Evolutionary conservation across 2,113 vertebrate species (phyloP).

Genomic region (Ia io): DNA sequence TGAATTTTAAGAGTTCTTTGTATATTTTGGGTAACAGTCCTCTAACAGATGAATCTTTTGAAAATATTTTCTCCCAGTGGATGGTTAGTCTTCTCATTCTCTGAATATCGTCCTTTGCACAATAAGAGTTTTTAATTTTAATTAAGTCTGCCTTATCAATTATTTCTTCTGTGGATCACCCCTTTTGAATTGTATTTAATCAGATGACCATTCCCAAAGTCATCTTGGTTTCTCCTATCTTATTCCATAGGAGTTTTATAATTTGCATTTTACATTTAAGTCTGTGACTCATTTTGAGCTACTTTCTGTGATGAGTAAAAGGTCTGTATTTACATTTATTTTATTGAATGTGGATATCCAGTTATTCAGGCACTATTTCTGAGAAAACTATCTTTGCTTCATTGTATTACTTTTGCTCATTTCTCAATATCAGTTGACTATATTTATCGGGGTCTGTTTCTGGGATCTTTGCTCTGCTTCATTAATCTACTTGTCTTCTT

Average conservation of each 20-base stretch:
- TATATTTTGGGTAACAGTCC: background rate
- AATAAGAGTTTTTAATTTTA: too few relatives aligned
- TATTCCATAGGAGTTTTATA: too few relatives aligned
- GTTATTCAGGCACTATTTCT: background rate
- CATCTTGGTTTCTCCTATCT: too few relatives aligned
- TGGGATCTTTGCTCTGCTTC: background rate
- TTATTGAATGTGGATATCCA: background rate
- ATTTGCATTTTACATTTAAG: too few relatives aligned
- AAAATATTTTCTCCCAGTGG: background rate
- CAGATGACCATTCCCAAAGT: too few relatives aligned
- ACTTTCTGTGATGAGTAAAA: too few relatives aligned
- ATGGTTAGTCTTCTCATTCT: background rate
- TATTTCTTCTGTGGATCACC: too few relatives aligned
- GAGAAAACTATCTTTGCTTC: background rate
- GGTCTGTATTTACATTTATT: background rate
- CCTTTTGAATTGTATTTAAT: too few relatives aligned
- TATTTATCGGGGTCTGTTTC: background rate
- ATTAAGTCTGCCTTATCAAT: too few relatives aligned
- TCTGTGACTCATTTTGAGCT: too few relatives aligned
- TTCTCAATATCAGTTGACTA: background rate
- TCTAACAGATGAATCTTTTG: background rate
- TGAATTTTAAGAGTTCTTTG: too few relatives aligned
- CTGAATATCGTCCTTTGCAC: background rate
- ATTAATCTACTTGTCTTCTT: background rate
- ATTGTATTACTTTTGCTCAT: background rate